Conservation (phyloP, 2,113 vertebrate species). For the Herpailurus yagouaroundi region DNA sequence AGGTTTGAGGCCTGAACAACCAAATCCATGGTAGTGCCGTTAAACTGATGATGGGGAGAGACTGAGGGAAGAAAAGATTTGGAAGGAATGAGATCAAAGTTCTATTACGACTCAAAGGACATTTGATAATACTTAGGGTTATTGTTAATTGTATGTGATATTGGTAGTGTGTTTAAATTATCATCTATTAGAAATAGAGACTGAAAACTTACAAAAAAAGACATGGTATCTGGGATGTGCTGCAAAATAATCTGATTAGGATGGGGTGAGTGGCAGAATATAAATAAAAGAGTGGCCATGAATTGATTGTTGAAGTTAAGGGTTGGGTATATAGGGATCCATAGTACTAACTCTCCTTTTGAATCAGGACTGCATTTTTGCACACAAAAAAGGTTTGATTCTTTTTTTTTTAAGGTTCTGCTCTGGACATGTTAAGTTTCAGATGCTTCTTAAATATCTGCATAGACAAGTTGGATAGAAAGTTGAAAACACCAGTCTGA, state of each 20-base stretch:
- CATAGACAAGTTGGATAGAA: background rate
- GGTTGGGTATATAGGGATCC: background rate
- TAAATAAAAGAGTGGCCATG: background rate
- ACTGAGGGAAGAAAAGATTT: background rate
- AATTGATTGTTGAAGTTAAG: background rate
- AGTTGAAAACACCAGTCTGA: background rate
- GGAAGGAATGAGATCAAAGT: background rate
- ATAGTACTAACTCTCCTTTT: background rate
- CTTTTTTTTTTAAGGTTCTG: background rate
- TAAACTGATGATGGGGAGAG: background rate
- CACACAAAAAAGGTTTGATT: background rate
- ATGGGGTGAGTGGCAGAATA: background rate
- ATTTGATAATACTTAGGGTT: background rate
- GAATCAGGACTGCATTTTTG: background rate
- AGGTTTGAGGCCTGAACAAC: background rate
- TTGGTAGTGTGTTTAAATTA: background rate
- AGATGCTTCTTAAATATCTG: background rate
- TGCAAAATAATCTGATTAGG: background rate
- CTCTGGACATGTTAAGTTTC: background rate
- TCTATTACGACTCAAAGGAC: background rate
- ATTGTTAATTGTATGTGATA: background rate
- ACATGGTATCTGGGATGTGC: background rate
- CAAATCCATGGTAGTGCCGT: background rate
- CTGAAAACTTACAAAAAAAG: slow-evolving; percentile 26
- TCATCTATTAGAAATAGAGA: background rate